Base-by-base conservation (phyloP, 2,888 invertebrate genomes). In the Trichacis sp. region DNA sequence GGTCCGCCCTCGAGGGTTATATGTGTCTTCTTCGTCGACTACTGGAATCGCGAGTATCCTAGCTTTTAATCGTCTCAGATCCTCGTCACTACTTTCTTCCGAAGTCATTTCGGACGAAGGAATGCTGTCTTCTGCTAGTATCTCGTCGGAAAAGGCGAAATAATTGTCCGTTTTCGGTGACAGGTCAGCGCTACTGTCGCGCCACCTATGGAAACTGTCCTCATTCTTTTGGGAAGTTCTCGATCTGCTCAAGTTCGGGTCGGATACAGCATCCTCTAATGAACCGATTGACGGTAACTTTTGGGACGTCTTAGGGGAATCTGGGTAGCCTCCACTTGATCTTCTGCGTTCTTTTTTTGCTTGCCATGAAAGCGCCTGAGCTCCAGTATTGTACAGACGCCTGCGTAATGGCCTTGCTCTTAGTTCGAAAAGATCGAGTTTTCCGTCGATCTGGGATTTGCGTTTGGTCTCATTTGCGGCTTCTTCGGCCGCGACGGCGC, bases 401-500 rank as follows among this genome's bases (percentile, higher is more conserved):
- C 89, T 85, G 20, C 85, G 81, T 2, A 87, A 68, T 24, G 24
- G 58, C 30, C 18, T 59, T 11, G 46, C 38, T 36, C 61, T 67
- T 0, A 42, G n/a, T 5, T 63, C 64, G 18, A 68, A 63, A 17
- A 50, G 19, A 0, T 61, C 66, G 1, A 29, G 3, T 18, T 5
- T 15, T 24, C 30, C 9, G 50, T 69, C 78, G 40, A 73, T 60
- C 69, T 71, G 64, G 1, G 63, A 75, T 64, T 70, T 83, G 12
- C 68, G 62, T 46, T 73, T 76, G 0, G 68, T 66, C 14, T 73
- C 54, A 50, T 91, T 89, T 19, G 88, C 88, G 15, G 89, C 88
- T 81, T 94, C 91, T 80, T 93, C 92, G 72, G 91, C 87, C 55
- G 90, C 91, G 1, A 92, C 90, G 8, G 92, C 93, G 81, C 91